A percentile compares a stretch with the other conserved stretches of the same genome.
These are phyloP conservation scores for Spea multiplicata DNA, from an alignment of 2,113 vertebrate species.

Conservation along the genomic window DNA sequence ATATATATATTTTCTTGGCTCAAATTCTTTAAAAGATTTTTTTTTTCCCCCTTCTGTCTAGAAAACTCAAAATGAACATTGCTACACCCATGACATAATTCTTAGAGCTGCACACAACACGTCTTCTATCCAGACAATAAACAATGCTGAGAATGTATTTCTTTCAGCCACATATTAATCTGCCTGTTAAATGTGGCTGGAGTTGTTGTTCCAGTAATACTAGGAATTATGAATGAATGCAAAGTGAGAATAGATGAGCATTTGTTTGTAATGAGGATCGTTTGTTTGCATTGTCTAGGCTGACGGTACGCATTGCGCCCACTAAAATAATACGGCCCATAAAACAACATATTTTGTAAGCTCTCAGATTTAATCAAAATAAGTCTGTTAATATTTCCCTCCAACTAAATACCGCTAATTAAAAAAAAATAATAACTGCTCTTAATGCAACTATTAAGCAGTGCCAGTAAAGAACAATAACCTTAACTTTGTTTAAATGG, in stretches of 20 bases:
- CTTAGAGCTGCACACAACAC: conserved; percentile 9
- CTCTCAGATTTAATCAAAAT: conserved; percentile 4
- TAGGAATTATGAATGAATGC: conserved; percentile 40
- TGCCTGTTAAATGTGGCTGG: conserved; percentile 32
- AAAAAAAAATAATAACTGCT: background rate
- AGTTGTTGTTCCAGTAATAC: conserved; percentile 40
- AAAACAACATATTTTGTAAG: background rate
- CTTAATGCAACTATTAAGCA: background rate
- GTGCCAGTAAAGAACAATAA: background rate
- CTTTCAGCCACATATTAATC: conserved; percentile 29
- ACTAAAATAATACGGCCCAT: background rate
- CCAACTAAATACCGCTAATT: background rate
- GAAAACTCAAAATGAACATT: background rate
- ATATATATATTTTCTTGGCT: background rate
- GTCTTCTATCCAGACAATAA: conserved; percentile 22
- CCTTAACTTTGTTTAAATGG: background rate
- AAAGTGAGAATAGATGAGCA: conserved; percentile 37
- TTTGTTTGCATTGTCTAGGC: conserved; percentile 34
- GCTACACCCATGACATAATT: background rate
- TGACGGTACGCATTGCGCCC: conserved; percentile 10
- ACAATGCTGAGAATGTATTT: conserved; percentile 37
- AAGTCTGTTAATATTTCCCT: background rate
- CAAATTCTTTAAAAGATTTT: background rate
- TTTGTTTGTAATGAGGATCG: conserved; percentile 28
- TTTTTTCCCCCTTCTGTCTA: background rate